phyloP scores from a whole-genome alignment of 2,797 vertebrate species.

The Esox lucius region DNA sequence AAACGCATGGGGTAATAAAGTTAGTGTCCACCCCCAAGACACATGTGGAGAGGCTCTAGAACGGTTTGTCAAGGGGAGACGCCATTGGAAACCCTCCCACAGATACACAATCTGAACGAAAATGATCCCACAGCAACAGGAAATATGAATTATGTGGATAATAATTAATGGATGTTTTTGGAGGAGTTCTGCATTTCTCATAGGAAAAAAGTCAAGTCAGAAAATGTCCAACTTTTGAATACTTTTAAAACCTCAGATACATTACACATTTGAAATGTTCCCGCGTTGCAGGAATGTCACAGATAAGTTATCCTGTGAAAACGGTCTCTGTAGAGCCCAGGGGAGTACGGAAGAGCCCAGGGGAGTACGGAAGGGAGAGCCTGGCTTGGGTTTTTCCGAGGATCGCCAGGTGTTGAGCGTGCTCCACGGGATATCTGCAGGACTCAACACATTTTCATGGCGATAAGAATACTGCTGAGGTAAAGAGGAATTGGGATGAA shows the following conservation, averaged over 20 bases:
- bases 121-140: too few species aligned
- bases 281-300: too few species aligned
- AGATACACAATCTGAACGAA: too few species aligned
- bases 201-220: background rate
- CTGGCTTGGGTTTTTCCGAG: background rate
- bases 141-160: background rate
- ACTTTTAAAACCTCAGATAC: too few species aligned
- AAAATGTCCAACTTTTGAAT: background rate
- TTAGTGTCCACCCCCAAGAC: background rate
- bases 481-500: background rate
- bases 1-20: background rate
- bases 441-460: background rate
- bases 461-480: background rate
- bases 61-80: background rate
- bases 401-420: background rate
- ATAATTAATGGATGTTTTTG: background rate
- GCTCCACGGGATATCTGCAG: background rate
- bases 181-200: too few species aligned
- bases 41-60: background rate
- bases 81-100: background rate
- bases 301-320: too few species aligned
- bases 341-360: too few species aligned
- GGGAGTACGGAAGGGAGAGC: background rate
- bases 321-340: too few species aligned
- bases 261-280: too few species aligned